Percentiles rank a stretch among this genome's conserved stretches.
Evolutionary conservation across 2,888 invertebrate species (phyloP).

Genomic region (Drosophila robusta): DNA sequence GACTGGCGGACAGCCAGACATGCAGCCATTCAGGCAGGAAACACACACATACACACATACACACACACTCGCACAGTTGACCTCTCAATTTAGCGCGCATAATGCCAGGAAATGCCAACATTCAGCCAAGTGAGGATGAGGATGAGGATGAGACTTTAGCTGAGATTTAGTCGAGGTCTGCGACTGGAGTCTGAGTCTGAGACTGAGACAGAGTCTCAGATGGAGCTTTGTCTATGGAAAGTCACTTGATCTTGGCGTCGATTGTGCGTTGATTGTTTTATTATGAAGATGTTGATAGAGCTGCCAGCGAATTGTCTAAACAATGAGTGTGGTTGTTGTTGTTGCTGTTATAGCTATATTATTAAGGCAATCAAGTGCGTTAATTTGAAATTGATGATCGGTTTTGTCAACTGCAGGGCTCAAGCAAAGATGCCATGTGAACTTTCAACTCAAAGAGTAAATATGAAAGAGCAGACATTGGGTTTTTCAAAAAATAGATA

Average conservation of each 20-base stretch:
- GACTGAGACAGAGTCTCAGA: conserved; percentile 6
- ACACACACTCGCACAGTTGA: conserved; percentile 67
- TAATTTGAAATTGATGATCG: conserved; percentile 63
- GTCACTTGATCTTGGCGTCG: conserved; percentile 75
- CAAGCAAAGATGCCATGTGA: conserved; percentile 2
- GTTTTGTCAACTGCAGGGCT: conserved; percentile 60
- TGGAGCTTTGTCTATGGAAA: conserved; percentile 68
- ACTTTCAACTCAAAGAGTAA: conserved; percentile 28
- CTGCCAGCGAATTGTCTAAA: conserved; percentile 53
- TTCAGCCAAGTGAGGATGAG: conserved; percentile 45
- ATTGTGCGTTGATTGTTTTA: conserved; percentile 81
- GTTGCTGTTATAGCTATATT: conserved; percentile 60
- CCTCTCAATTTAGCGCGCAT: conserved; percentile 84
- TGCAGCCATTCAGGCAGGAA: conserved; percentile 52
- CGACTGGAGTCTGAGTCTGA: conserved; percentile 4
- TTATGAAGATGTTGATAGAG: conserved; percentile 78
- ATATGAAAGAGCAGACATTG: conserved; percentile 1
- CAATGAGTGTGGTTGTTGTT: conserved; percentile 34
- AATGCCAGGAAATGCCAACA: conserved; percentile 76
- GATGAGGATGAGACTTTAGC: conserved; percentile 10
- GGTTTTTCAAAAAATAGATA: conserved; percentile 12
- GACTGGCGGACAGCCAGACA: conserved; percentile 41
- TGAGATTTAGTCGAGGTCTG: conserved; percentile 26
- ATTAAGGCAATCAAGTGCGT: conserved; percentile 72
- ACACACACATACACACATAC: conserved; percentile 34